Base-by-base conservation (phyloP, 2,888 invertebrate genomes). In the Temnothorax rugatulus region DNA sequence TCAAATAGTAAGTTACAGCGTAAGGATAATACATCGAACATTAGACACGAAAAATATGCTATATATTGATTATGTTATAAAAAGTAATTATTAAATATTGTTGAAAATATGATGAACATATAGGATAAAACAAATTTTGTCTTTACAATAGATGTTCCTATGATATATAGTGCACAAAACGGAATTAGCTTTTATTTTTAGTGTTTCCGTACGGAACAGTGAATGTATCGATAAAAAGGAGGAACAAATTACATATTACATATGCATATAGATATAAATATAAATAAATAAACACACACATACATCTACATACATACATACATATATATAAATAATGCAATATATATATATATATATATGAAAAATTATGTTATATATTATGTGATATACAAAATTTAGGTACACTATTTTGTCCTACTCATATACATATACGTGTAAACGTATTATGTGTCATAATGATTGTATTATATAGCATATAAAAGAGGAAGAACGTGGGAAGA, bases 361-460 rank as follows among this genome's bases (percentile, higher is more conserved):
- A 73, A 75, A 83, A 71, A 54, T 82, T 82, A 83, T 83, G 73
- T 82, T 81, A 85, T 64, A 83, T 73, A 85, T 84, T 86, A 88
- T 89, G 90, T 88, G 87, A 90, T 88, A 85, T 71, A 87, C 79
- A 75, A 79, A 81, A 38, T 82, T 87, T 79, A 64, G 79, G 82
- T 77, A 83, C 73, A 75, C 47, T 84, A 87, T 83, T 84, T 84
- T 84, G 47, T 84, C 82, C 63, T 83, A 84, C 64, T 83, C 75
- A 75, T 83, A 71, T 52, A 29, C 66, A 54, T 64, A 79, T 85
- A 85, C 83, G 61, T 83, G 86, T n/a, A 85, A 79, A 77, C 82
- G 73, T 86, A 87, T 86, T 84, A 64, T 63, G 57, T 84, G 71
- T 85, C 73, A 84, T 77, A 69, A 81, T 61, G 9, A 54, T 82